Conservation (phyloP, 2,888 invertebrate genomes). For the Galeruca laticollis region DNA sequence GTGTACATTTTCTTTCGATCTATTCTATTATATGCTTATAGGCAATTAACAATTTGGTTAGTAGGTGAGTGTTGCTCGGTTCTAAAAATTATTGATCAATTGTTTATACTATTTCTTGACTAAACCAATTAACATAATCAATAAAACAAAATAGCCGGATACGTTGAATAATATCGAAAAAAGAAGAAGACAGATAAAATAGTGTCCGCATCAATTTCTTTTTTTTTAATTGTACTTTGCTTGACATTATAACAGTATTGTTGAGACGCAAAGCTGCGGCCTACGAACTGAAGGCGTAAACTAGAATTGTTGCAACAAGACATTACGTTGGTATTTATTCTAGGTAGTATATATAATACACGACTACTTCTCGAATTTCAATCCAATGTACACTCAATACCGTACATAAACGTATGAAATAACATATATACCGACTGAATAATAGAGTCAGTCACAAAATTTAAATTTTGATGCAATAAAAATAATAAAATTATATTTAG, state of each 20-base stretch:
- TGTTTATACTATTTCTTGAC: no score
- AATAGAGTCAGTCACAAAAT: not conserved
- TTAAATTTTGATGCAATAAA: no score
- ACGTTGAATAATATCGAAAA: not conserved
- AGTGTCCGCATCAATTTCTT: not conserved
- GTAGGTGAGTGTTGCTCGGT: no score
- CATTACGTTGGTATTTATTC: slow-evolving; percentile 19
- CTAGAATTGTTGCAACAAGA: slow-evolving; percentile 18
- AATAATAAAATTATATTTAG: no score
- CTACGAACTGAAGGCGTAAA: slow-evolving; percentile 21
- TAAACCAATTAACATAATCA: no score
- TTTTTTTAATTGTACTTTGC: not conserved
- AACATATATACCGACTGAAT: not conserved
- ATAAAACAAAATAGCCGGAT: no score
- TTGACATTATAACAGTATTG: slow-evolving; percentile 5
- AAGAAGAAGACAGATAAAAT: not conserved
- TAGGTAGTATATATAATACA: not conserved
- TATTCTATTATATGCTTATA: no score
- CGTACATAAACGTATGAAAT: not conserved
- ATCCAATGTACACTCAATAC: not conserved
- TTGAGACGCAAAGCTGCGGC: slow-evolving; percentile 7
- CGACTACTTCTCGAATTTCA: slow-evolving; percentile 1
- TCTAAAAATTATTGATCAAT: no score
- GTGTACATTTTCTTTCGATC: no score
- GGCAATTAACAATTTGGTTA: no score